phyloP scores from a whole-genome alignment of 2,113 vertebrate genomes.

The Myiozetetes cayanensis region DNA sequence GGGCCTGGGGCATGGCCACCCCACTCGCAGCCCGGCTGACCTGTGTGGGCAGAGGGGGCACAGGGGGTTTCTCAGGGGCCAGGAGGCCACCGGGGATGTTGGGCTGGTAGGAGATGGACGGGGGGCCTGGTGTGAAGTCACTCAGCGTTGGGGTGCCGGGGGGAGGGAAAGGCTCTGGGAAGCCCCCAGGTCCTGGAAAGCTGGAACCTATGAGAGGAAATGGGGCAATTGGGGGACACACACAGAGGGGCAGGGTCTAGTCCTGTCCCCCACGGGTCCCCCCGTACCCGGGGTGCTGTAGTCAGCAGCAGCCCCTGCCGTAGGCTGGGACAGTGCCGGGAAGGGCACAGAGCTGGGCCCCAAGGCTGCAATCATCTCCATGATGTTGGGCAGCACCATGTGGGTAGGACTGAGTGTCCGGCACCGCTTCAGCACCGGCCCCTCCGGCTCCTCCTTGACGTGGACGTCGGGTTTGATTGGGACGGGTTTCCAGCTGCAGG shows the following conservation, averaged over 20 bases:
- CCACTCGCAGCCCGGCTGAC: constrained; percentile 45
- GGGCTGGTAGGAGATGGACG: constrained; percentile 82
- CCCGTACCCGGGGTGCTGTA: constrained; percentile 80
- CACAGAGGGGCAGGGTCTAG: accelerated
- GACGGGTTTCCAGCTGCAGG: constrained; percentile 94
- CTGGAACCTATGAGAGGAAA: constrained; percentile 73
- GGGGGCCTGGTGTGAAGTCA: constrained; percentile 82
- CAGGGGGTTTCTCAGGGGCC: constrained; percentile 79
- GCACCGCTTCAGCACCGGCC: constrained; percentile 89
- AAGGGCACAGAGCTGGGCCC: constrained; percentile 84
- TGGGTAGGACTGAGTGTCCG: constrained; percentile 91
- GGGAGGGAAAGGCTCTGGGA: constrained; percentile 81
- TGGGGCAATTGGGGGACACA: not conserved
- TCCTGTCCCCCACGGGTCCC: accelerated
- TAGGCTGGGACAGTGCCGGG: constrained; percentile 64
- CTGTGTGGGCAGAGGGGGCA: constrained; percentile 78
- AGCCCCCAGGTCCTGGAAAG: constrained; percentile 81
- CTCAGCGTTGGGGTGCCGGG: constrained; percentile 81
- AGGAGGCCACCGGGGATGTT: constrained; percentile 82
- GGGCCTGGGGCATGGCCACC: no score
- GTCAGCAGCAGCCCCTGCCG: constrained; percentile 74
- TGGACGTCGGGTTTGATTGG: constrained; percentile 90
- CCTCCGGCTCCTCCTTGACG: constrained; percentile 91
- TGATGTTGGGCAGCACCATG: constrained; percentile 93
- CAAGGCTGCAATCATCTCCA: constrained; percentile 94